Conservation (phyloP, 2,113 vertebrate species). For the Tyrannus savana region DNA sequence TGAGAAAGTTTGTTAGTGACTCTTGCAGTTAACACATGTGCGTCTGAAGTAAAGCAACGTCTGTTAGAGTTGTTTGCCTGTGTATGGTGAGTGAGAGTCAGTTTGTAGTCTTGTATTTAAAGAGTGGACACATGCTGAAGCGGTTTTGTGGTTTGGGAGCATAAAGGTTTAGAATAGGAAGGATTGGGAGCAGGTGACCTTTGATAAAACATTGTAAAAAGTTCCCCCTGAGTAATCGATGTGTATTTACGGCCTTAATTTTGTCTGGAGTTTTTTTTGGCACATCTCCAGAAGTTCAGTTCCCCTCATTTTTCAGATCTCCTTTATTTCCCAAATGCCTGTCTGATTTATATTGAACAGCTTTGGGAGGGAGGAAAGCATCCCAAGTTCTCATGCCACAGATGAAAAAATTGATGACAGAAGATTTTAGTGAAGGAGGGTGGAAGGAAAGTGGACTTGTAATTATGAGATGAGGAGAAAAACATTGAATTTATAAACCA, state of each 20-base stretch:
- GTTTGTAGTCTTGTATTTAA: background rate
- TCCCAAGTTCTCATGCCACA: background rate
- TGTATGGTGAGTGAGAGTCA: background rate
- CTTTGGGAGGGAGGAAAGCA: background rate
- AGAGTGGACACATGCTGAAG: background rate
- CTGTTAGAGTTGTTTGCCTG: background rate
- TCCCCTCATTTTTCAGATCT: background rate
- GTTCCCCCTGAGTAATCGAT: conserved; percentile 35
- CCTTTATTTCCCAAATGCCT: conserved; percentile 48
- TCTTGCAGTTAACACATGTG: background rate
- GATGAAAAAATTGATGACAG: background rate
- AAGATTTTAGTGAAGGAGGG: background rate
- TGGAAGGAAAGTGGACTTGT: background rate
- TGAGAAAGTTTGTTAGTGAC: background rate
- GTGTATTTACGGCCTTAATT: conserved; percentile 49
- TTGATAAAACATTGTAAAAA: conserved; percentile 38
- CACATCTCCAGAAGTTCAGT: background rate
- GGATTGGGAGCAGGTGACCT: conserved; percentile 4
- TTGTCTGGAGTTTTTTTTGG: conserved; percentile 24
- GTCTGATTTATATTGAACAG: conserved; percentile 16
- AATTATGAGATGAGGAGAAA: background rate
- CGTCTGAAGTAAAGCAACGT: background rate
- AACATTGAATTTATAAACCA: background rate
- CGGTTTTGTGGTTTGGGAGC: background rate
- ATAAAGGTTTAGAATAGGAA: background rate